Base-by-base conservation (phyloP, 1,140 invertebrate genomes). In the Magallana ariakensis region DNA sequence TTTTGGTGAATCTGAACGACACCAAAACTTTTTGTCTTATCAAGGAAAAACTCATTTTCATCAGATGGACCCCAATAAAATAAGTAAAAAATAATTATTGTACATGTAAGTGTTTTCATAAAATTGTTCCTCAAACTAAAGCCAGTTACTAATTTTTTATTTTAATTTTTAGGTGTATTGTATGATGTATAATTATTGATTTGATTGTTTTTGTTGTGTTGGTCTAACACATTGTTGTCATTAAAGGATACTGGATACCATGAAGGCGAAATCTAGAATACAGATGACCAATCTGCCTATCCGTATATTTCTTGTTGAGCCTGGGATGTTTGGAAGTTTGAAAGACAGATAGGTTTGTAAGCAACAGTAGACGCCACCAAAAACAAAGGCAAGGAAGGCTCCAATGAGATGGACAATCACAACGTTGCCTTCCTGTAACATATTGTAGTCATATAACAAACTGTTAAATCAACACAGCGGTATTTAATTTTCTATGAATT, bases 371-470 rank as follows among this genome's bases (percentile, higher is more conserved):
- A 96, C 87, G 1, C 95, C 96, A 16, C 96, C 96, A 83, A 96
- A 94, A 9, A 96, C 96, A 94, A 97, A 97, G 57, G 96, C 96
- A 86, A 96, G 93, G 26, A 96, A 94, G n/a, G 97, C 97, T 26
- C 97, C 97, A 33, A 96, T 94, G 19, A 97, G 94, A 92, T 97
- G 97, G 15, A 97, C 96, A 75, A 95, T 94, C 10, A 97, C 92
- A 6, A 97, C 95, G 91, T 96, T 96, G 0, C 96, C 96, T 94
- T 97, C 97, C 95, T 95, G 88, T 46, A 0, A 46, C 33, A 46
- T 2, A 5, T 46, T 46, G 33, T 46, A 46, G 2, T 46, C 33
- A 46, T 46, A 46, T 46, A 46, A 46, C 33, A 46, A 46, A 46
- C 3, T 46, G 33, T 46, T n/a, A n/a, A n/a, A n/a, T n/a, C n/a